Conservation (phyloP, 2,797 vertebrate genomes). For the Hozukius guyotensis region DNA sequence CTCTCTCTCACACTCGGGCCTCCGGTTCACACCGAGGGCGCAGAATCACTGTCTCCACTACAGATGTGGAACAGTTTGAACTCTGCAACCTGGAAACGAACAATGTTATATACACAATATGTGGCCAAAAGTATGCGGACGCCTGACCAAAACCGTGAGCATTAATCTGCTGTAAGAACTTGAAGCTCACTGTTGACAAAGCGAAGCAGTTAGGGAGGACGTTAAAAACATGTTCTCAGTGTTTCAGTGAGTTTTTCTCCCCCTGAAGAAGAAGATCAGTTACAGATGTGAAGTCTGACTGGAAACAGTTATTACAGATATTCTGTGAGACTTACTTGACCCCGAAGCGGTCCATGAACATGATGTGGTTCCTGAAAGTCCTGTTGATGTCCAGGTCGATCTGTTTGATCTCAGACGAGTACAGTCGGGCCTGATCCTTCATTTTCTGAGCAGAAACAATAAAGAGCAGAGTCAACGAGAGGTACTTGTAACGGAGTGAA, state of each 20-base stretch:
- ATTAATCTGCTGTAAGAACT: not conserved
- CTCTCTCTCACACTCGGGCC: slow-evolving; percentile 3
- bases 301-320: not conserved
- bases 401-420: slow-evolving; percentile 91
- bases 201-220: not conserved
- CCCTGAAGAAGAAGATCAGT: not conserved
- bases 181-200: not conserved
- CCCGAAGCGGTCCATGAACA: slow-evolving; percentile 94
- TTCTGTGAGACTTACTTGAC: slow-evolving; percentile 85
- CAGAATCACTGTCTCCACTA: not conserved
- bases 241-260: not conserved
- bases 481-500: too few relatives aligned
- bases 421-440: slow-evolving; percentile 88
- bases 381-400: slow-evolving; percentile 94
- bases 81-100: too few relatives aligned
- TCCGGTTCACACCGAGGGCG: slow-evolving; percentile 15
- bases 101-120: too few relatives aligned
- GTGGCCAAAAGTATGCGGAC: not conserved
- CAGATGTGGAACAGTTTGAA: too few relatives aligned
- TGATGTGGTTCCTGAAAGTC: slow-evolving; percentile 93
- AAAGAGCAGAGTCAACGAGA: not conserved
- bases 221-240: not conserved
- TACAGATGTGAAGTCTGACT: not conserved
- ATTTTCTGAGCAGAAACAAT: slow-evolving; percentile 78
- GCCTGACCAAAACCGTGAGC: not conserved